Percentiles rank a stretch among this genome's conserved stretches.
Conservation (phyloP, 2,113 vertebrate species). For the Danio rerio region DNA sequence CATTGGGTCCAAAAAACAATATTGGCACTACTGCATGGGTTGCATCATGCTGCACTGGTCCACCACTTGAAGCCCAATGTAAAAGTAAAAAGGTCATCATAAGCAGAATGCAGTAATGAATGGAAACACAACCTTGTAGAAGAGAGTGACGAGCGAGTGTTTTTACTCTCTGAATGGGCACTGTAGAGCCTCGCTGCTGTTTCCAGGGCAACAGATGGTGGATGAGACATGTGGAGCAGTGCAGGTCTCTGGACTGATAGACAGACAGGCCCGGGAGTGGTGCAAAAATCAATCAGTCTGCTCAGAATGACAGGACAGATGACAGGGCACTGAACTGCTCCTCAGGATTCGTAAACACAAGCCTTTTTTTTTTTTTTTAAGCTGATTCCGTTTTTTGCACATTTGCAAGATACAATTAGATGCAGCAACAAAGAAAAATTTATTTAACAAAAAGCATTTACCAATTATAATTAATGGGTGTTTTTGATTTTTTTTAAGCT, state of each 20-base stretch:
- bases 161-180: background rate
- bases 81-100: background rate
- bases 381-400: background rate
- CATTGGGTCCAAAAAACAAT: background rate
- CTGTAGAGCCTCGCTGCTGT: constrained; percentile 26
- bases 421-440: too few species aligned
- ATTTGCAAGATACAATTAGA: background rate
- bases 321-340: background rate
- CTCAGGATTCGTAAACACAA: background rate
- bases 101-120: background rate
- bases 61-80: background rate
- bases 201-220: constrained; percentile 51
- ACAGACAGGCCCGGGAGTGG: constrained; percentile 2
- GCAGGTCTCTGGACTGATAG: constrained; percentile 26
- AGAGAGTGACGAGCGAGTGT: background rate
- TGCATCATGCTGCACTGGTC: background rate
- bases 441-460: background rate
- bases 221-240: constrained; percentile 15
- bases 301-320: constrained; percentile 44
- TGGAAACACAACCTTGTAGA: background rate
- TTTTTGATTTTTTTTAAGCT: too few species aligned
- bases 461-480: background rate
- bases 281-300: constrained; percentile 55
- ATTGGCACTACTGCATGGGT: background rate
- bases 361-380: too few species aligned